Evolutionary conservation across 1,140 invertebrate species (phyloP).

Genomic region (Aphelinus certus): DNA sequence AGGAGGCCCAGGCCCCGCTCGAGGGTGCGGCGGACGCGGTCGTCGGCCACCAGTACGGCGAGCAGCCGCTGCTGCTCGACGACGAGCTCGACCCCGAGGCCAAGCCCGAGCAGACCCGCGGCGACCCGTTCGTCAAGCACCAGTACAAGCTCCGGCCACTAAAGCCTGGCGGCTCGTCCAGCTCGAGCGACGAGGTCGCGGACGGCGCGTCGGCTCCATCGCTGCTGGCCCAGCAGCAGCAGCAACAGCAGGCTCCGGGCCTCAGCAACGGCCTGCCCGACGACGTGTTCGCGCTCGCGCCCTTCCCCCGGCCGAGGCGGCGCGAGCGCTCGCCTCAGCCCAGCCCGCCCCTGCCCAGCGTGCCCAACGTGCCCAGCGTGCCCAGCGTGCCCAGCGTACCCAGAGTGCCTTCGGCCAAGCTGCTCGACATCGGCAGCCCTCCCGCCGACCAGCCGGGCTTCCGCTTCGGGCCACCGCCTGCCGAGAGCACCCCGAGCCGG

Average conservation of each 20-base stretch:
- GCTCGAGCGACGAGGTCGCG: conserved; percentile 51
- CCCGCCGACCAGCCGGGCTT: not conserved
- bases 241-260: not conserved
- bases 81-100: conserved; percentile 79
- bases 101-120: conserved; percentile 58
- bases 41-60: conserved; percentile 82
- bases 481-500: not conserved
- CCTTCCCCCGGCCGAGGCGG: conserved; percentile 71
- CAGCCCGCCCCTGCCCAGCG: too few relatives aligned
- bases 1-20: conserved; percentile 47
- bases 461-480: conserved; percentile 5
- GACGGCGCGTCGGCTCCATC: conserved; percentile 25
- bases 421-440: conserved; percentile 48
- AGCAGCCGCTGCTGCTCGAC: conserved; percentile 79
- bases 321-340: conserved; percentile 40
- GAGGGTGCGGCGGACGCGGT: conserved; percentile 60
- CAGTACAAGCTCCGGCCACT: conserved; percentile 53
- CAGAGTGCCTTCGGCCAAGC: conserved; percentile 27
- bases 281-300: conserved; percentile 79
- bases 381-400: not conserved
- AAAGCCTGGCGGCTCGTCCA: conserved; percentile 51
- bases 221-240: not conserved
- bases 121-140: conserved; percentile 60
- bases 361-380: conserved; percentile 19
- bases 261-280: conserved; percentile 56